These are phyloP conservation scores for Camponotus vicinus DNA, from an alignment of 1,140 invertebrate species.

Conservation along the genomic window DNA sequence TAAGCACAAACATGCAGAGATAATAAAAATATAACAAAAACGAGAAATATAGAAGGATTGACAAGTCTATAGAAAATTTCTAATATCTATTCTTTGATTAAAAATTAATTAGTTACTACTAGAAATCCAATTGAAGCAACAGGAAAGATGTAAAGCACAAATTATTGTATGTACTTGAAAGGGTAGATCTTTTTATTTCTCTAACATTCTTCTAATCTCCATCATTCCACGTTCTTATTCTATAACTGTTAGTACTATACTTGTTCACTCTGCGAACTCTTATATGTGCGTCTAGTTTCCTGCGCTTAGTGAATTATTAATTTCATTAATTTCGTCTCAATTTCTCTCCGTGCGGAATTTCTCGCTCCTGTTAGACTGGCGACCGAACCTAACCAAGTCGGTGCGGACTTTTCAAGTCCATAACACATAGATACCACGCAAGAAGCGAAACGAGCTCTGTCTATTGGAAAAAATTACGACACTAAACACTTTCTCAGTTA, in stretches of 20 bases:
- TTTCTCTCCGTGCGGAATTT: constrained; percentile 61
- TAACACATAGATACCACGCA: constrained; percentile 27
- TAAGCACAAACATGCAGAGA: not conserved
- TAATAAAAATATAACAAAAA: not conserved
- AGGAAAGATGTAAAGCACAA: not conserved
- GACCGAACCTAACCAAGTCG: not conserved
- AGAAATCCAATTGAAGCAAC: constrained; percentile 50
- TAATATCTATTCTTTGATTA: constrained; percentile 67
- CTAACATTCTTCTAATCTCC: constrained; percentile 49
- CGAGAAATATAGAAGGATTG: not conserved
- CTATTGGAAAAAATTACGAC: constrained; percentile 18
- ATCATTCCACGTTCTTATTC: constrained; percentile 32
- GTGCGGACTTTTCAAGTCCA: constrained; percentile 47
- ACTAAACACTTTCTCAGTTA: constrained; percentile 33
- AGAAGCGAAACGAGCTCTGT: not conserved
- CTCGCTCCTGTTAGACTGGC: constrained; percentile 53
- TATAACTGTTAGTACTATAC: constrained; percentile 44
- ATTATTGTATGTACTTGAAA: constrained; percentile 64
- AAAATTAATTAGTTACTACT: constrained; percentile 69
- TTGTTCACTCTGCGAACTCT: not conserved
- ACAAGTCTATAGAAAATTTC: not conserved
- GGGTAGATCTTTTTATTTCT: constrained; percentile 5
- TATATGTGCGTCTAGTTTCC: not conserved
- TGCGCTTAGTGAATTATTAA: constrained; percentile 64
- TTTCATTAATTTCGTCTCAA: constrained; percentile 69